Base-by-base conservation (phyloP, 2,888 invertebrate genomes). In the Dinocampus coccinellae region DNA sequence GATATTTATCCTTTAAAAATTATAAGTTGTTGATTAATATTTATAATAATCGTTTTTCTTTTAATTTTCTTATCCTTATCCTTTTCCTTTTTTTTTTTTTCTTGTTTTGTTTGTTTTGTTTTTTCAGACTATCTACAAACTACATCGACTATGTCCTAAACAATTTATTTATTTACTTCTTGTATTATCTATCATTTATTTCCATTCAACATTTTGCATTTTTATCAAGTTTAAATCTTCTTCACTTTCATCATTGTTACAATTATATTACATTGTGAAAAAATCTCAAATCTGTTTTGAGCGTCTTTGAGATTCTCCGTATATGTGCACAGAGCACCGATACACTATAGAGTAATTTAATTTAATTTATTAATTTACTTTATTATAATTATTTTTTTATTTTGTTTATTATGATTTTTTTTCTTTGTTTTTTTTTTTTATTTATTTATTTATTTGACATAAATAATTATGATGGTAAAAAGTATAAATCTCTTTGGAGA, bases 401-500 rank as follows among this genome's bases (percentile, higher is more conserved):
- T n/a, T n/a, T n/a, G n/a, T n/a, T n/a, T n/a, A n/a, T n/a, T n/a
- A n/a, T n/a, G n/a, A n/a, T n/a, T 39, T 33, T 42, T 33, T 47
- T 26, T 16, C 29, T 33, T 24, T 20, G 4, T 34, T 42, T 26
- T 9, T 47, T 60, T 58, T 61, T 20, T n/a, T 64, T 26, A 10
- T 67, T 55, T 60, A 34, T 60, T 4, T 42, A 53, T 39, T 61
- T 52, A 65, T 69, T 66, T 55, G 70, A 73, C 60, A 67, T 72
- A 66, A 67, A 69, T 68, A 60, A 55, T 33, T 42, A 66, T 57
- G 33, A 58, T 62, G 36, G 22, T 79, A 80, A 79, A 81, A 81
- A 80, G 77, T 79, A 78, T 79, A 78, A 80, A 77, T 80, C 79
- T 81, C 82, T 81, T 82, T 82, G 82, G 82, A 81, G 81, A 74